Base-by-base conservation (phyloP, 2,797 vertebrate species). In the Euthynnus affinis region DNA sequence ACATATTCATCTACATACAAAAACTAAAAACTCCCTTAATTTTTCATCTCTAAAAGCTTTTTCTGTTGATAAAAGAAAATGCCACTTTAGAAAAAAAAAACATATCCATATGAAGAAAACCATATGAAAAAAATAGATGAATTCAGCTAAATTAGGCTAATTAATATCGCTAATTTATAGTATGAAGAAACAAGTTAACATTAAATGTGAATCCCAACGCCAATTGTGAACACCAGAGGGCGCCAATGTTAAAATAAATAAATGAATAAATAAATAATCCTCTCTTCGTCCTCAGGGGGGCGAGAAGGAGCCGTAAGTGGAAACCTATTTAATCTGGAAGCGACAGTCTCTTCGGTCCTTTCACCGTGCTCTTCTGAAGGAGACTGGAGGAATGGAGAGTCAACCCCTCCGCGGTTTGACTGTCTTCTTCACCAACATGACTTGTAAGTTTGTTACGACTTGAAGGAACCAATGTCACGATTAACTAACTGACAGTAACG, bases 311-410 rank as follows among this genome's bases (percentile, higher is more conserved):
- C 17, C 25, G 0, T 0, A 4, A 1, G 5, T 3, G 20, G n/a
- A 7, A 4, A 6, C 40, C 53, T 88, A 86, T 91, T 77, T 81
- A 89, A 58, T 0, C 20, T 5, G 59, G 42, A 12, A 0, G n/a
- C 64, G 1, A 0, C 1, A 0, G 0, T 0, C 0, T 0, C 0
- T 0, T 1, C 27, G 3, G 15, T 51, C 86, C 2, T 86, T 87
- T 58, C 3, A 1, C 3, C 0, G 25, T 9, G 6, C 3, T 0
- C n/a, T 4, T 1, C 0, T 12, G 1, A 0, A 0, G 5, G 14
- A 13, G 0, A 27, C 0, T 2, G 3, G 0, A 0, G 5, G 2
- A 1, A 8, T 0, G 6, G 4, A 6, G 1, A 14, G 0, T 2
- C 5, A 62, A 0, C 3, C 10, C 25, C 0, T 37, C 14, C 25